A percentile compares a stretch with the other conserved stretches of the same genome.
phyloP scores from a whole-genome alignment of 1,140 invertebrate genomes.

The Aphelenchoides avenae region DNA sequence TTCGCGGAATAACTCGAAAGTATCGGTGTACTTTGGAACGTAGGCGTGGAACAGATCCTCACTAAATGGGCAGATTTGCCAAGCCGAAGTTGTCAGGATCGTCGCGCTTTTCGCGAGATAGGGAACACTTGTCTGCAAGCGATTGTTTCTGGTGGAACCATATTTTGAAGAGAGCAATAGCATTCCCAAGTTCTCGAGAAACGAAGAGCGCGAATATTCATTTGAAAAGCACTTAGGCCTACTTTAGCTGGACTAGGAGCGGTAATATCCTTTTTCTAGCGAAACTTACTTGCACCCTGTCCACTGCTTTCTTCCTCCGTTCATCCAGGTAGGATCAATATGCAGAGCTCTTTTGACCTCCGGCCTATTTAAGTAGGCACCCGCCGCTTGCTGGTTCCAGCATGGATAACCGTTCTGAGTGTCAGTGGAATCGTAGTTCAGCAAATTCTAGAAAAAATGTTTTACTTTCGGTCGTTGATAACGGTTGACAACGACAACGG shows the following conservation, averaged over 20 bases:
- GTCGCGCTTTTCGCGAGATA: no score
- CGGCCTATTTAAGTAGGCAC: conserved; percentile 6
- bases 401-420: conserved; percentile 24
- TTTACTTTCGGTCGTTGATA: no score
- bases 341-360: conserved; percentile 23
- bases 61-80: no score
- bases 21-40: conserved; percentile 17
- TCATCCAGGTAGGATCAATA: conserved; percentile 12
- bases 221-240: conserved; percentile 5
- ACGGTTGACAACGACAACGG: no score
- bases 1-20: conserved; percentile 13
- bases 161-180: no score
- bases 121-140: no score
- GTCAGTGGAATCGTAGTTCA: conserved; percentile 27
- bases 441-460: conserved; percentile 11
- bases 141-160: no score
- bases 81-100: no score
- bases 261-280: no score
- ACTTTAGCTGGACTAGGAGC: not conserved
- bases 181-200: no score
- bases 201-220: no score
- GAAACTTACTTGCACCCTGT: conserved; percentile 11
- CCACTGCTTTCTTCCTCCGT: conserved; percentile 2
- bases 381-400: conserved; percentile 21
- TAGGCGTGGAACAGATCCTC: conserved; percentile 19